Base-by-base conservation (phyloP, 2,888 invertebrate genomes). In the Priocnemis perturbator region DNA sequence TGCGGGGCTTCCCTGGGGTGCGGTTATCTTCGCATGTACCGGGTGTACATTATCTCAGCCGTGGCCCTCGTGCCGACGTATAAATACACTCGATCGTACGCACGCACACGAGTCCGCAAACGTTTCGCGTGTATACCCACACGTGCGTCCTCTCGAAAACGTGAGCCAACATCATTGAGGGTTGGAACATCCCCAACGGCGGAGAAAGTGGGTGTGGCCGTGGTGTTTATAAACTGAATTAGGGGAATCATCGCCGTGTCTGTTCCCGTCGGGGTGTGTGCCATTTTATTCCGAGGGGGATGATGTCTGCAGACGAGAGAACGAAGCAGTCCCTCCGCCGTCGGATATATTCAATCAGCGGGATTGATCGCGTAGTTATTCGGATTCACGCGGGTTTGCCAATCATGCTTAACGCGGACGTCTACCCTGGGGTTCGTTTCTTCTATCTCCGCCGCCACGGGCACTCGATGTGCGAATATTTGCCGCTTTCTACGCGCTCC, bases 21-120 rank as follows among this genome's bases (percentile, higher is more conserved):
- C 85, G 87, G 87, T 87, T 87, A 87, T 87, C 86, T 83, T 85
- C 77, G 84, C 81, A 83, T 85, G 84, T 83, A 83, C 86, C 85
- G 86, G 86, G 83, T 85, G 87, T 86, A 83, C 83, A 85, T 86
- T 87, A 87, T 86, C 85, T 84, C 80, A 76, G 76, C 62, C 65
- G 63, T 67, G 74, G 53, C 60, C 74, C 72, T 75, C 73, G 76
- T 72, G 78, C 76, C 78, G 74, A 76, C 78, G 79, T 81, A 83
- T 83, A 85, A 85, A 85, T 83, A 83, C 76, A 79, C 77, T 73
- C 77, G 1, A 58, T 37, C n/a, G 69, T 60, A 69, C 53, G 62
- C 74, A 9, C 37, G 37, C 37, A 37, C 63, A 60, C 50, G 57
- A 50, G 61, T 60, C 64, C 67, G 61, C 50, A 64, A 64, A 68